A percentile compares a stretch with the other conserved stretches of the same genome.
phyloP scores from a whole-genome alignment of 2,888 invertebrate species.

The Gastracanthus pulcherrimus region DNA sequence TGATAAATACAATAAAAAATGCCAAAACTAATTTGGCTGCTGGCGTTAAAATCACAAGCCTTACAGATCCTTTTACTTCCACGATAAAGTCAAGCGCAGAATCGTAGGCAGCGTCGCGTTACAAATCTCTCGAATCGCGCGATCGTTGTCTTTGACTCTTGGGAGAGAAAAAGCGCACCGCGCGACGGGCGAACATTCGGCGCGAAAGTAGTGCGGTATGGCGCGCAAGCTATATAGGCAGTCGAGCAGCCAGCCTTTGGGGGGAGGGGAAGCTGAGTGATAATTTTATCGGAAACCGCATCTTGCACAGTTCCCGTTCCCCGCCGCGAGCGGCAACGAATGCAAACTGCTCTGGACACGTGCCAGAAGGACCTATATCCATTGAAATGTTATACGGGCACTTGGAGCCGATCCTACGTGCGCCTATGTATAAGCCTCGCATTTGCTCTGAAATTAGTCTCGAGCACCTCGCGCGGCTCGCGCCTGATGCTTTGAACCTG shows the following conservation, averaged over 20 bases:
- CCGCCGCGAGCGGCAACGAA: slow-evolving; percentile 60
- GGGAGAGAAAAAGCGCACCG: neutral
- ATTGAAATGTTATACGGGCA: slow-evolving; percentile 69
- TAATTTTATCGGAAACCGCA: slow-evolving; percentile 69
- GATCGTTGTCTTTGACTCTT: neutral
- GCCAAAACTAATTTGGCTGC: too few relatives aligned
- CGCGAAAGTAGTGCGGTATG: neutral
- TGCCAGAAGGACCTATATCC: slow-evolving; percentile 67
- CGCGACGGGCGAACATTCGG: neutral
- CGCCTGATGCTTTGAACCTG: slow-evolving; percentile 7
- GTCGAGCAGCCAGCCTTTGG: neutral
- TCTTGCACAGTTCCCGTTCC: slow-evolving; percentile 61
- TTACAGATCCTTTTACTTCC: neutral
- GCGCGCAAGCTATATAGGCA: neutral
- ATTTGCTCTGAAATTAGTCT: slow-evolving; percentile 66
- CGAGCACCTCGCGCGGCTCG: slow-evolving; percentile 39
- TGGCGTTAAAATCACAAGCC: too few relatives aligned
- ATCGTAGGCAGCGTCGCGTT: neutral
- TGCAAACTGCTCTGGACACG: slow-evolving; percentile 69
- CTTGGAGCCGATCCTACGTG: slow-evolving; percentile 53
- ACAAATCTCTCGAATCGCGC: neutral
- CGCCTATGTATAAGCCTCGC: slow-evolving; percentile 37
- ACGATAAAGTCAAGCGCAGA: neutral
- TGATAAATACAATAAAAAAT: too few relatives aligned
- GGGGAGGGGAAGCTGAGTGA: slow-evolving; percentile 52